Evolutionary conservation across 2,797 vertebrate genomes (phyloP).

Genomic region (Pachyuromys duprasi): DNA sequence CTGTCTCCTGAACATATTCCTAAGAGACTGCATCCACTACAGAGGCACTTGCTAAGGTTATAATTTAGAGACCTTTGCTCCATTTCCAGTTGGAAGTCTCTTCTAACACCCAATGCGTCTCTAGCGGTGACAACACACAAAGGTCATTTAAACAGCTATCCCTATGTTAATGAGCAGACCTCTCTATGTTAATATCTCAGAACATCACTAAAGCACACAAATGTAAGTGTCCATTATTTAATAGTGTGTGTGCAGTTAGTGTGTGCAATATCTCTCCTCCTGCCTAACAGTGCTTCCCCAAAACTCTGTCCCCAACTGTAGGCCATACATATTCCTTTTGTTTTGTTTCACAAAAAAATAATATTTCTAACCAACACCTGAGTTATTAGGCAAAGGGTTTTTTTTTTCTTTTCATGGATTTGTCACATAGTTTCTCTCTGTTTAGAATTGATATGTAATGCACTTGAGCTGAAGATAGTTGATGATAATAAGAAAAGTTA

Average conservation of each 20-base stretch:
- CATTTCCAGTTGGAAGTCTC: background rate
- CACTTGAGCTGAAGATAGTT: background rate
- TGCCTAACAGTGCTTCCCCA: background rate
- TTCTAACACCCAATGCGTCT: background rate
- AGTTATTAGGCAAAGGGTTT: background rate
- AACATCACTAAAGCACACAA: background rate
- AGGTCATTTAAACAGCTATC: background rate
- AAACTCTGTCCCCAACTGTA: background rate
- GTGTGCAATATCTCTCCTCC: background rate
- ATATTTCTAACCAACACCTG: background rate
- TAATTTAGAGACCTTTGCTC: background rate
- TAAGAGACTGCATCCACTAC: background rate
- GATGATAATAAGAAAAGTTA: constrained; percentile 51
- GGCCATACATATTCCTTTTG: background rate
- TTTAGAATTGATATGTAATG: constrained; percentile 20
- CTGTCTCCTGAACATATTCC: background rate
- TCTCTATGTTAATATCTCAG: background rate
- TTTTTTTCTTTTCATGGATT: background rate
- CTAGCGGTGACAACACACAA: background rate
- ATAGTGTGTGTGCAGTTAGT: background rate
- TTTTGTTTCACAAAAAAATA: background rate
- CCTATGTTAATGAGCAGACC: background rate
- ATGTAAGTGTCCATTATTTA: background rate
- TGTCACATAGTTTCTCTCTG: background rate
- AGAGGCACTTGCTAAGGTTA: background rate